These are phyloP conservation scores for Polia nebulosa DNA, from an alignment of 2,888 invertebrate species.

Conservation along the genomic window DNA sequence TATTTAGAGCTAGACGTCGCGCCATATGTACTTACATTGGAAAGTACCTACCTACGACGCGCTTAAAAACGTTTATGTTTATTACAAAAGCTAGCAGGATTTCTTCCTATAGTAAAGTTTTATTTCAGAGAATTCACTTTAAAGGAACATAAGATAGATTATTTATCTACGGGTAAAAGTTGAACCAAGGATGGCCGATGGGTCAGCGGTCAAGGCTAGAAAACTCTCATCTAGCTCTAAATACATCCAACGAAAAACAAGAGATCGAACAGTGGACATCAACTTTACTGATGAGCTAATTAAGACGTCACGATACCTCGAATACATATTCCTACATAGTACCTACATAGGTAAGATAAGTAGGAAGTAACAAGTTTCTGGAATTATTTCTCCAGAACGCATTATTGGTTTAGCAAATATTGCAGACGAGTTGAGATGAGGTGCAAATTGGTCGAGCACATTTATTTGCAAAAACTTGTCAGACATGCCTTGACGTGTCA, in stretches of 20 bases:
- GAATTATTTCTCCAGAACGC: conserved; percentile 85
- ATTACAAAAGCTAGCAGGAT: background rate
- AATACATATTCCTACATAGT: too few species aligned
- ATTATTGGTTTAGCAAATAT: conserved; percentile 91
- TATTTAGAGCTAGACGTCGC: background rate
- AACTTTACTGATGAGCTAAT: background rate
- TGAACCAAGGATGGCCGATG: background rate
- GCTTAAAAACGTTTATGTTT: background rate
- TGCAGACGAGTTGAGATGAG: conserved; percentile 91
- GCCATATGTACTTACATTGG: too few species aligned
- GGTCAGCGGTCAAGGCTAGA: background rate
- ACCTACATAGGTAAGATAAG: background rate
- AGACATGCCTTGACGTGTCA: too few species aligned
- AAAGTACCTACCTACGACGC: too few species aligned
- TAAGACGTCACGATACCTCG: too few species aligned
- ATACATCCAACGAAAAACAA: background rate
- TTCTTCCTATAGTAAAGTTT: background rate
- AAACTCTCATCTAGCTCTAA: background rate
- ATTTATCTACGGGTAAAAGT: background rate
- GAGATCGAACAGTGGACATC: background rate
- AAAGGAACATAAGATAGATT: background rate
- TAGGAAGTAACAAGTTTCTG: conserved; percentile 28
- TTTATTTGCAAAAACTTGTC: conserved; percentile 58
- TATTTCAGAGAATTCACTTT: background rate
- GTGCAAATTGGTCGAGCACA: conserved; percentile 89